Conservation (phyloP, 2,797 vertebrate genomes). For the Avahi laniger region DNA sequence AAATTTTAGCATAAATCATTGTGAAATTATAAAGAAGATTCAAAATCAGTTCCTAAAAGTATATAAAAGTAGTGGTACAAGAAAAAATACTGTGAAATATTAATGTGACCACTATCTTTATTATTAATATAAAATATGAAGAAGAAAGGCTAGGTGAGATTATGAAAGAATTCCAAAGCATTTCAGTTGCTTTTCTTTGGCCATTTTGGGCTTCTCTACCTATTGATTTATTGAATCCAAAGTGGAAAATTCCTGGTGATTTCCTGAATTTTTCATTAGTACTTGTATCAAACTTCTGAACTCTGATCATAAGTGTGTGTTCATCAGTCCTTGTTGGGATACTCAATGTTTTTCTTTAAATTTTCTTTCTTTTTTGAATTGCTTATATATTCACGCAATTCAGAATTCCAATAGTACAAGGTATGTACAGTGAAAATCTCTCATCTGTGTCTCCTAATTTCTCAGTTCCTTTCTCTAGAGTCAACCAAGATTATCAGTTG, state of each 20-base stretch:
- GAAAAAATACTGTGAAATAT: not conserved
- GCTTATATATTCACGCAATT: not conserved
- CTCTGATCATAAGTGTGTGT: not conserved
- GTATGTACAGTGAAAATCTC: not conserved
- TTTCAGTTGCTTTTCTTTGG: not conserved
- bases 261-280: not conserved
- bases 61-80: not conserved
- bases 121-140: not conserved
- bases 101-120: not conserved
- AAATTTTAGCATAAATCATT: not conserved
- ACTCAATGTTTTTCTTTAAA: not conserved
- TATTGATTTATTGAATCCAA: not conserved
- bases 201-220: not conserved
- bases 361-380: not conserved
- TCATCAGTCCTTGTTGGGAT: not conserved
- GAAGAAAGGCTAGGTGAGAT: not conserved
- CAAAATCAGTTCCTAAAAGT: not conserved
- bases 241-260: not conserved
- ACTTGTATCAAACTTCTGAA: slow-evolving; percentile 8
- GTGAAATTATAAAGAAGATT: not conserved
- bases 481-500: not conserved
- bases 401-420: not conserved
- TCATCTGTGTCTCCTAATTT: not conserved
- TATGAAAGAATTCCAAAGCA: not conserved
- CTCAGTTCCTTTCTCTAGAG: not conserved